These are phyloP conservation scores for Xylocampa areola DNA, from an alignment of 2,888 invertebrate genomes.

Conservation along the genomic window DNA sequence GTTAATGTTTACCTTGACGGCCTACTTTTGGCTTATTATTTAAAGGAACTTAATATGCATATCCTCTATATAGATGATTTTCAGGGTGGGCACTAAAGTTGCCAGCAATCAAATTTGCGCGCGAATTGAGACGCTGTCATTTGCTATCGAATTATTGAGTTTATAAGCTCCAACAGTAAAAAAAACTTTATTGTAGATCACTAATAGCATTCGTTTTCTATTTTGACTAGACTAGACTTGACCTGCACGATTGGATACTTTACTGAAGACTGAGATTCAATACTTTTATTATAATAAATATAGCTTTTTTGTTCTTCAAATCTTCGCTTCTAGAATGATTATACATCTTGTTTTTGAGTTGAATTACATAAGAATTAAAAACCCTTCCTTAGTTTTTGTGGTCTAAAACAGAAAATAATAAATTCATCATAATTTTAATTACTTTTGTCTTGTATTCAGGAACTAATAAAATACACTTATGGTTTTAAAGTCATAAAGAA, in stretches of 20 bases:
- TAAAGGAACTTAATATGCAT: slow-evolving; percentile 39
- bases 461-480: slow-evolving; percentile 36
- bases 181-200: too few species aligned
- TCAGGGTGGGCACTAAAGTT: neutral
- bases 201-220: too few species aligned
- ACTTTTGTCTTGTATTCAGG: slow-evolving; percentile 14
- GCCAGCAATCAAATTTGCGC: neutral
- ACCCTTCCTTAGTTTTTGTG: slow-evolving; percentile 29
- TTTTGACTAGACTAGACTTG: too few species aligned
- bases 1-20: slow-evolving; percentile 60
- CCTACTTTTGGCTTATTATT: slow-evolving; percentile 54
- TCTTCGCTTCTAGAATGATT: too few species aligned
- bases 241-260: too few species aligned
- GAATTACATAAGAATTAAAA: neutral
- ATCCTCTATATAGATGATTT: slow-evolving; percentile 7
- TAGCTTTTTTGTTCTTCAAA: too few species aligned
- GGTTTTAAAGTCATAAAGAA: slow-evolving; percentile 8
- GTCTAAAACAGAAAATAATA: slow-evolving; percentile 7
- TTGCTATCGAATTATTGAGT: neutral
- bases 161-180: neutral
- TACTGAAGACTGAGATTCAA: too few species aligned
- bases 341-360: too few species aligned
- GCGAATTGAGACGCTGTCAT: neutral
- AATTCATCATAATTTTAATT: slow-evolving; percentile 10
- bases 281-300: too few species aligned